phyloP scores from a whole-genome alignment of 35 echinoderm and acorn worm species.

The Lytechinus pictus region DNA sequence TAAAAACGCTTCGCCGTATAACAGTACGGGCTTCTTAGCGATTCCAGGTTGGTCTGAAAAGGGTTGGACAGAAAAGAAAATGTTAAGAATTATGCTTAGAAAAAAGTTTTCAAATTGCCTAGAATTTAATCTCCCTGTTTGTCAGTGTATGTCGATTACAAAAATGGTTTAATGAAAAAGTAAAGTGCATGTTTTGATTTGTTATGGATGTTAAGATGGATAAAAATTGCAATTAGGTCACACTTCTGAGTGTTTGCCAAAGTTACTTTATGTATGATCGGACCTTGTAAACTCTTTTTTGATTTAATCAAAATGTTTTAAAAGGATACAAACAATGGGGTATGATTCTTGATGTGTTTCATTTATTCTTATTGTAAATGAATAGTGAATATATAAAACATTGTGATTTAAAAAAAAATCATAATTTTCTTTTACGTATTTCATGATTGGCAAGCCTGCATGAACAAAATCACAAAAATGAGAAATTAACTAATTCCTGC shows the following conservation, averaged over 20 bases:
- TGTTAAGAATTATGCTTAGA: neutral
- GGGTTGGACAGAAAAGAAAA: neutral
- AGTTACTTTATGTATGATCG: neutral
- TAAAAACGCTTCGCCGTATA: neutral
- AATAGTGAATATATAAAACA: no score
- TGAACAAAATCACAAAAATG: neutral
- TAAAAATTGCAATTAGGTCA: neutral
- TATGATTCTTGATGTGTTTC: no score
- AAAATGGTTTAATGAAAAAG: neutral
- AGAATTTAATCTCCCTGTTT: neutral
- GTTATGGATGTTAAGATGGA: neutral
- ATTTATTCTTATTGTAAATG: no score
- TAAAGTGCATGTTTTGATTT: neutral
- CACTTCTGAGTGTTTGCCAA: neutral
- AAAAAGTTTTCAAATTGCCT: neutral
- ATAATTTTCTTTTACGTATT: neutral
- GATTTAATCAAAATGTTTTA: no score
- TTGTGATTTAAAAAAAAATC: no score
- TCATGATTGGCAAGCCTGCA: neutral
- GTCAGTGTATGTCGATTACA: neutral
- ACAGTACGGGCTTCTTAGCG: neutral
- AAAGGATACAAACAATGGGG: no score
- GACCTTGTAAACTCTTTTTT: no score
- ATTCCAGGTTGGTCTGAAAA: slow-evolving; percentile 21
- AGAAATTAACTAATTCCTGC: neutral